These are phyloP conservation scores for Oscheius sp. DNA, from an alignment of 1,140 invertebrate genomes.

Conservation along the genomic window DNA sequence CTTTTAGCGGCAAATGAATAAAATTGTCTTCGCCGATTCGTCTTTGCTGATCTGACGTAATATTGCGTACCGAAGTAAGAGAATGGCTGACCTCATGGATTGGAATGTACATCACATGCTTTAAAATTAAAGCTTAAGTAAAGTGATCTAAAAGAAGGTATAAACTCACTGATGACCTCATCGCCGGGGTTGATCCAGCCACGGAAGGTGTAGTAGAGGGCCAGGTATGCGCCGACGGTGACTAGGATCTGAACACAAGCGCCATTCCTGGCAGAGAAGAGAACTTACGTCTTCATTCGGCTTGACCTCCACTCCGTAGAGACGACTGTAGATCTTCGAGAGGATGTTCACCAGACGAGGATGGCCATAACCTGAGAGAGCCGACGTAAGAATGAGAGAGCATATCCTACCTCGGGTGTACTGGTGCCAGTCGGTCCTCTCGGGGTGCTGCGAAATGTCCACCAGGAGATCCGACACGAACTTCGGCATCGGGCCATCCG, in stretches of 20 bases:
- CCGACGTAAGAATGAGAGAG: not conserved
- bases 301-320: slow-evolving; percentile 75
- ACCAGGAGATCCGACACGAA: slow-evolving; percentile 77
- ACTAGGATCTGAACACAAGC: slow-evolving; percentile 66
- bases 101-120: too few relatives aligned
- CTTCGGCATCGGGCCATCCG: slow-evolving; percentile 82
- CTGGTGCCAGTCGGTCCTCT: slow-evolving; percentile 80
- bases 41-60: too few relatives aligned
- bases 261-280: not conserved
- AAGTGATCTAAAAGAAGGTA: not conserved
- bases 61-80: too few relatives aligned
- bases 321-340: slow-evolving; percentile 77
- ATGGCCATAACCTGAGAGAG: slow-evolving; percentile 71
- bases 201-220: slow-evolving; percentile 76
- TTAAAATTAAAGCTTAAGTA: too few relatives aligned
- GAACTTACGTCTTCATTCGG: slow-evolving; percentile 74
- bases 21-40: too few relatives aligned
- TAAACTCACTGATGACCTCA: slow-evolving; percentile 68
- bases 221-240: slow-evolving; percentile 87
- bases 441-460: slow-evolving; percentile 68
- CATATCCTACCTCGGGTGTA: slow-evolving; percentile 68
- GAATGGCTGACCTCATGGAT: too few relatives aligned
- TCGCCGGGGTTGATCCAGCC: slow-evolving; percentile 71
- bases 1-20: too few relatives aligned
- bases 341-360: slow-evolving; percentile 80